Percentiles rank a stretch among this genome's conserved stretches.
phyloP scores from a whole-genome alignment of 1,140 invertebrate species.

The Xylocopa sonorina region DNA sequence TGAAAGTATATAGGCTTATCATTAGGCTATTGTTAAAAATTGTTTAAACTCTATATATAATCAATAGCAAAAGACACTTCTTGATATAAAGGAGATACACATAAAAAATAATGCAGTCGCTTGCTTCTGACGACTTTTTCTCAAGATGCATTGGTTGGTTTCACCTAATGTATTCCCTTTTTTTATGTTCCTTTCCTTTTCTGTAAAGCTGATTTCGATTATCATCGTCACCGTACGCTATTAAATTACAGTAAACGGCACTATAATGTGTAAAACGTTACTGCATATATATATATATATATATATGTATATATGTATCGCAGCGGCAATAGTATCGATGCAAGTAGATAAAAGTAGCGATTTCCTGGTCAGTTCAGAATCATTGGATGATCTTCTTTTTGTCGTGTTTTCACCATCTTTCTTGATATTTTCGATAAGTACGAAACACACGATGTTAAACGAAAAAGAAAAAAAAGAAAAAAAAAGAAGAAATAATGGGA shows the following conservation, averaged over 20 bases:
- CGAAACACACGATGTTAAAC: constrained; percentile 17
- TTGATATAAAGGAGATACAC: constrained; percentile 29
- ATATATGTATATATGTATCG: constrained; percentile 49
- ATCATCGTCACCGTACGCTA: constrained; percentile 30
- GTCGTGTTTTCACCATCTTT: background rate
- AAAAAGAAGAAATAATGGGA: background rate
- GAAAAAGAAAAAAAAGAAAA: constrained; percentile 1
- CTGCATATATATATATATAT: constrained; percentile 35
- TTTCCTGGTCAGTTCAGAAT: constrained; percentile 31
- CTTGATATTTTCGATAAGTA: constrained; percentile 47
- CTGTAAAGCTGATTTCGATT: constrained; percentile 45
- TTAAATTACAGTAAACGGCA: constrained; percentile 66
- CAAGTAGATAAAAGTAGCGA: constrained; percentile 59
- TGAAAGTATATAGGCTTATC: background rate
- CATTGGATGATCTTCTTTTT: constrained; percentile 33
- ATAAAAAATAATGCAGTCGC: constrained; percentile 47
- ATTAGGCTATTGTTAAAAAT: constrained; percentile 13
- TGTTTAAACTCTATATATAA: constrained; percentile 11
- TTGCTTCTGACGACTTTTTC: background rate
- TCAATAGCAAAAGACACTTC: constrained; percentile 40
- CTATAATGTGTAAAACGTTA: constrained; percentile 63
- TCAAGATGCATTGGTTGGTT: background rate
- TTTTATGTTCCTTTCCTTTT: background rate
- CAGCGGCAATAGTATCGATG: constrained; percentile 57
- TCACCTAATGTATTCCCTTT: constrained; percentile 9